Percentiles rank a stretch among this genome's conserved stretches.
Evolutionary conservation across 2,888 invertebrate genomes (phyloP).

Genomic region (Apodemia duryi): DNA sequence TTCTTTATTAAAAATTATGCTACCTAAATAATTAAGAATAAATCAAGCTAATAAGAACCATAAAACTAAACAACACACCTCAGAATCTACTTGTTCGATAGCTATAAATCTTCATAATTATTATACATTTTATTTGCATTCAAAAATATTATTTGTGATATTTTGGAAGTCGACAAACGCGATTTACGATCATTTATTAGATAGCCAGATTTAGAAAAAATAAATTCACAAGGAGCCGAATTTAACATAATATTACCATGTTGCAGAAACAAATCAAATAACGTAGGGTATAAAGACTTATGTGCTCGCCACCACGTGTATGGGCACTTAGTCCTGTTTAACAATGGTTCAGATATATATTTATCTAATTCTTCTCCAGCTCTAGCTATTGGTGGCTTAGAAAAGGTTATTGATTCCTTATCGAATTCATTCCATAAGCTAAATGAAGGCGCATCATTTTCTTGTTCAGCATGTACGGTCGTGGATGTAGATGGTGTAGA

Average conservation of each 20-base stretch:
- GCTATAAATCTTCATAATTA: not conserved
- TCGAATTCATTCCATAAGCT: slow-evolving; percentile 5
- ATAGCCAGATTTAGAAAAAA: slow-evolving; percentile 20
- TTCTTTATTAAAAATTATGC: no score
- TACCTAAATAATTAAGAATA: no score
- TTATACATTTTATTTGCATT: slow-evolving; percentile 16
- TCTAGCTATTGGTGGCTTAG: not conserved
- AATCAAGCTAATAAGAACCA: no score
- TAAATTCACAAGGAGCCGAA: slow-evolving; percentile 15
- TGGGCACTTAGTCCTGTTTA: slow-evolving; percentile 18
- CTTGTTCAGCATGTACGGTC: not conserved
- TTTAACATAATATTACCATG: not conserved
- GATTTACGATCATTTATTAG: slow-evolving; percentile 15
- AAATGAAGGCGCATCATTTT: not conserved
- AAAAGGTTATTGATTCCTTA: not conserved
- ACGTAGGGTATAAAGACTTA: not conserved
- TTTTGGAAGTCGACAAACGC: slow-evolving; percentile 15
- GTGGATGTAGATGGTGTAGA: not conserved
- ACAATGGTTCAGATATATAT: slow-evolving; percentile 12
- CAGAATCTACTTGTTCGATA: not conserved
- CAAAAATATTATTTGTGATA: slow-evolving; percentile 18
- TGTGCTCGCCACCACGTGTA: slow-evolving; percentile 16
- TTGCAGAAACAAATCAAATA: slow-evolving; percentile 2
- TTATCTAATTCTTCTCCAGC: slow-evolving; percentile 12
- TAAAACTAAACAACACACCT: no score